A percentile compares a stretch with the other conserved stretches of the same genome.
These are phyloP conservation scores for Heliconius ethilla DNA, from an alignment of 2,888 invertebrate genomes.

Conservation along the genomic window DNA sequence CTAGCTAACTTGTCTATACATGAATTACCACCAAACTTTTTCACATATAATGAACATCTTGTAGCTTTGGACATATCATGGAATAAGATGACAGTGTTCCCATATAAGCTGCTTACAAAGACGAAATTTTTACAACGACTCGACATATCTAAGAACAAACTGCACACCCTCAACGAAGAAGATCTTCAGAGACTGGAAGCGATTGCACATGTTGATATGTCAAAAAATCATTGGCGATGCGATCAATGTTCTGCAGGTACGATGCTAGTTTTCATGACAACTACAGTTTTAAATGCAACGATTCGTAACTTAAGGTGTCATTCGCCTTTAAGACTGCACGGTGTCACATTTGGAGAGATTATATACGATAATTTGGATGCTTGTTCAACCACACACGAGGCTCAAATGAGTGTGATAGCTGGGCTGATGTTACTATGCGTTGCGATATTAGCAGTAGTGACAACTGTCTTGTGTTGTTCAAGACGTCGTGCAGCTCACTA, in stretches of 20 bases:
- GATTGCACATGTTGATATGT: constrained; percentile 78
- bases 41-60: constrained; percentile 83
- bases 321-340: constrained; percentile 81
- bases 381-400: constrained; percentile 78
- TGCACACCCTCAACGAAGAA: constrained; percentile 83
- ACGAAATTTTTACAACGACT: constrained; percentile 83
- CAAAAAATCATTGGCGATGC: constrained; percentile 86
- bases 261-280: constrained; percentile 81
- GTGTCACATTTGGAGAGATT: constrained; percentile 63
- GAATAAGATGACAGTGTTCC: constrained; percentile 84
- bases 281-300: constrained; percentile 76
- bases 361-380: constrained; percentile 63
- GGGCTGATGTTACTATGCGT: constrained; percentile 73
- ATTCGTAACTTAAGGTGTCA: constrained; percentile 82
- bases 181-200: constrained; percentile 82
- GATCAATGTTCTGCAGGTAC: constrained; percentile 84
- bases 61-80: constrained; percentile 87
- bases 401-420: constrained; percentile 80
- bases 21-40: constrained; percentile 81
- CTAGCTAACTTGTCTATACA: constrained; percentile 83
- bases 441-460: constrained; percentile 77
- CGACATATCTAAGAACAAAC: constrained; percentile 88
- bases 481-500: constrained; percentile 87
- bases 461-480: constrained; percentile 84
- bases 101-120: constrained; percentile 79